Evolutionary conservation across 2,888 invertebrate species (phyloP), one percentile per base, ranked within the genome.

Genomic region (Eupithecia inturbata): DNA sequence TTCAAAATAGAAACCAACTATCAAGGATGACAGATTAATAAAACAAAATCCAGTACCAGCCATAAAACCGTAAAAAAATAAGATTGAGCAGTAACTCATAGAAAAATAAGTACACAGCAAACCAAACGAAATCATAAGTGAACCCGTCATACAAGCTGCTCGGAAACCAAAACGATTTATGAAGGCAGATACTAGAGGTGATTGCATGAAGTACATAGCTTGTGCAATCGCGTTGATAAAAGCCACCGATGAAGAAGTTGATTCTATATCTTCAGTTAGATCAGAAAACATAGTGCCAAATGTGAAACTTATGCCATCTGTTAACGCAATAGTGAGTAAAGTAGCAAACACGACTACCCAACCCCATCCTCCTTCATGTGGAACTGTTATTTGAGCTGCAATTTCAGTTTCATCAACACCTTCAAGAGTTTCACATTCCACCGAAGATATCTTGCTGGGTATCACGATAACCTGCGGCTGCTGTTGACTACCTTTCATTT

Each of bases 1-100:
- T 81, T 93, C 93, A 82, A 94, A 94, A 83, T 94, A 93, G 85
- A 94, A 94, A 22, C 94, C 93, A 1, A 94, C 93, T 19, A 94
- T 85, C 64, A 94, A 81, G 57, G 80, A 80, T 53, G 89, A 83
- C 88, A 94, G 88, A 82, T 91, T 90, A 41, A 91, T 84, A 19
- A 94, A 82, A 72, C 90, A 88, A 74, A 85, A 92, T 67, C 94
- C 94, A 73, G 92, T 81, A 31, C 94, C 94, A 73, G 89, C 84
- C 69, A 88, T 74, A 1, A 84, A 74, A 7, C 94, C 94, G 78
- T 92, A 93, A 83, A 90, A 90, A 68, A 90, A 7, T 75, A 89
- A 85, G 1, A 94, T 78, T 57, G 85, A 77, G 7, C 77, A 74
- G 77, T 85, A 91, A 78, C 80, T 87, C 9, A 82, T 81, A 14